Conservation (phyloP, 2,797 vertebrate species). For the Leuciscus waleckii region DNA sequence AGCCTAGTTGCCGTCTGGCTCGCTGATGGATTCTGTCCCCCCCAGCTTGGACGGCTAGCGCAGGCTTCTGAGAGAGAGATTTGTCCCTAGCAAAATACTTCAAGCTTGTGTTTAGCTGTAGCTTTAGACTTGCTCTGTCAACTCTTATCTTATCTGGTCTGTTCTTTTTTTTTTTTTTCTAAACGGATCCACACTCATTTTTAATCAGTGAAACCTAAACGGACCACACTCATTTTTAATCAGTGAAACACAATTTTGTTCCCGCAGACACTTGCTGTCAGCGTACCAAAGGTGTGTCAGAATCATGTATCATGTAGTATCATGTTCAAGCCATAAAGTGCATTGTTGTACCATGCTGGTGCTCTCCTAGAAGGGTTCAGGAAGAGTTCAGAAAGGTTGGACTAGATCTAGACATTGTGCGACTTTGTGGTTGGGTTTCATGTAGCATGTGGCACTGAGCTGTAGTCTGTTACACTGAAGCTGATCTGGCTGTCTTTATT, state of each 20-base stretch:
- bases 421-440: conserved; percentile 46
- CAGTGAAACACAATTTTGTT: not conserved
- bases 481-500: conserved; percentile 44
- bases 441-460: conserved; percentile 49
- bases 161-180: not conserved
- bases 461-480: conserved; percentile 36
- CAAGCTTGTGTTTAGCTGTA: conserved; percentile 15
- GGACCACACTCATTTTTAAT: not conserved
- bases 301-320: conserved; percentile 14
- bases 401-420: conserved; percentile 51
- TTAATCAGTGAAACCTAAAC: not conserved
- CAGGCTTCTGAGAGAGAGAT: conserved; percentile 34
- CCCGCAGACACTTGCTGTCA: not conserved
- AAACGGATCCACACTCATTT: not conserved
- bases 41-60: conserved; percentile 32
- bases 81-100: conserved; percentile 22
- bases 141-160: not conserved
- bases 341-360: conserved; percentile 6
- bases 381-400: conserved; percentile 59
- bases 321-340: conserved; percentile 24
- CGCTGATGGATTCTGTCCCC: conserved; percentile 59
- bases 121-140: conserved; percentile 25
- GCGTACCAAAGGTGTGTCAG: not conserved
- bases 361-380: conserved; percentile 52
- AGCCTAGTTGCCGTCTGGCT: conserved; percentile 60